Evolutionary conservation across 2,113 vertebrate genomes (phyloP).

Genomic region (Seriola aureovittata): DNA sequence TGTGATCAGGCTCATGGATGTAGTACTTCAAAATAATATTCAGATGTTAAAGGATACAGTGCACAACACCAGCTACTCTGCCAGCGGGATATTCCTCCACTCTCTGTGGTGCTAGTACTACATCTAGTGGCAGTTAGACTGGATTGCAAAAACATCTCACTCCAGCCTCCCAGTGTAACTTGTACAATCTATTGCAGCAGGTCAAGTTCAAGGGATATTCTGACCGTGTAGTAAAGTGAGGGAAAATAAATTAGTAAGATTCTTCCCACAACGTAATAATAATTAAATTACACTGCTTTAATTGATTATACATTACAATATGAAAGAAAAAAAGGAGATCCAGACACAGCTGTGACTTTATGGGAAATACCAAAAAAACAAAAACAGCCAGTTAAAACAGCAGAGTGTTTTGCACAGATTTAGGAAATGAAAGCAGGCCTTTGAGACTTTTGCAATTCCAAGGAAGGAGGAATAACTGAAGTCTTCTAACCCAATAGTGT

Average conservation of each 20-base stretch:
- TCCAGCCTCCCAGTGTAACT: neutral
- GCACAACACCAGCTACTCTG: neutral
- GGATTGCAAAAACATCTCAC: conserved; percentile 10
- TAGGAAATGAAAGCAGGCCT: conserved; percentile 54
- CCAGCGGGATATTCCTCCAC: neutral
- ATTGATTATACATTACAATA: neutral
- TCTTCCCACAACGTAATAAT: neutral
- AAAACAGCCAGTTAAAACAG: neutral
- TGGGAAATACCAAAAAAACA: neutral
- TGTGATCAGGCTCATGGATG: neutral
- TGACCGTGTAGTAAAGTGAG: neutral
- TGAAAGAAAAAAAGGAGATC: neutral
- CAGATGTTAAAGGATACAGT: neutral
- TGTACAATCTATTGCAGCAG: neutral
- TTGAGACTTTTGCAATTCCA: neutral
- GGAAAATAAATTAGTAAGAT: neutral
- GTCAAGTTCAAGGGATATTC: neutral
- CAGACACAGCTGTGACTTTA: too few species aligned
- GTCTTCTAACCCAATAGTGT: neutral
- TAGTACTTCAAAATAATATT: neutral
- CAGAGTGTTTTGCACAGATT: conserved; percentile 26
- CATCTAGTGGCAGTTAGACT: conserved; percentile 60
- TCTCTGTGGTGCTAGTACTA: neutral
- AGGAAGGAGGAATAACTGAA: neutral
- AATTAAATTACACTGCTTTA: neutral